Base-by-base conservation (phyloP, 2,113 vertebrate genomes). In the Heteronetta atricapilla region DNA sequence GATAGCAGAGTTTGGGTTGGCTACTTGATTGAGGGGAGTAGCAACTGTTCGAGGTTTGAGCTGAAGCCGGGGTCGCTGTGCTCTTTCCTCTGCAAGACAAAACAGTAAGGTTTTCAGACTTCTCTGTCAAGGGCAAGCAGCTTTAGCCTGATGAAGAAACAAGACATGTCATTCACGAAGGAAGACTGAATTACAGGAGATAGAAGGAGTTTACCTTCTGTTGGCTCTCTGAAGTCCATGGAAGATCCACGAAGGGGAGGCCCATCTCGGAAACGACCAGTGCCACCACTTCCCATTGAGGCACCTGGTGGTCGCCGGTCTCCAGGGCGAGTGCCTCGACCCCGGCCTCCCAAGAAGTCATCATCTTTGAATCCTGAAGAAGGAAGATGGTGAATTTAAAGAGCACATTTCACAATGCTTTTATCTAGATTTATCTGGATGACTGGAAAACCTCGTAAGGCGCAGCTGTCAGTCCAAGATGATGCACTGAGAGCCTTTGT, bases 1-100 rank as follows among this genome's bases (percentile, higher is more conserved):
- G 98, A 99, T 99, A 59, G 99, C 99, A 8, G 99, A 99, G 96
- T 99, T 98, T 17, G 99, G 99, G 96, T 99, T 99, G 98, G 99
- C 99, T 97, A 99, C 99, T 98, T 99, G 99, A 96, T 99, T 99
- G 96, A 99, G 99, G 75, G 99, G 99, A 15, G 98, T 99, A 7
- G 97, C 98, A 60, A 99, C 99, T 82, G 99, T 99, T 88, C 99
- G 98, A 52, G 99, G 99, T 96, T 99, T 99, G 97, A 99, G 98
- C 98, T 99, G 99, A 82, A 99, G 98, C 82, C 98, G 98, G 53
- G 99, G 99, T 44, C 99, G 98, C 98, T 99, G 99, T 78, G 99
- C 99, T 88, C 99, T 97, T 96, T 99, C 99, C 98, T 99, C 99
- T 99, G 98, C 4, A 89, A 95, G 88, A 75, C 19, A 84, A 90